phyloP scores from a whole-genome alignment of 2,888 invertebrate genomes.

The Ochropacha duplaris region DNA sequence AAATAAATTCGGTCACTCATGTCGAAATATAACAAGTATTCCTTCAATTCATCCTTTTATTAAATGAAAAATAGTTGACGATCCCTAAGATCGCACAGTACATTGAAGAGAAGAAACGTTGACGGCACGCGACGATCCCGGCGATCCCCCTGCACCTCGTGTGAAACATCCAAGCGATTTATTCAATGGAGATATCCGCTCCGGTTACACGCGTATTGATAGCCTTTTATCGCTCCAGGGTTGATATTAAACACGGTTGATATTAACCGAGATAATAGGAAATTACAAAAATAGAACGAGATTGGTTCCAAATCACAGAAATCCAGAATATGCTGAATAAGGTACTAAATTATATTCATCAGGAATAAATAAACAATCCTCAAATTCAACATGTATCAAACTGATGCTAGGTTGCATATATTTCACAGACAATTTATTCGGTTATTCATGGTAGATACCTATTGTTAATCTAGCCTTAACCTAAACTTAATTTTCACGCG shows the following conservation, averaged over 20 bases:
- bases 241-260: slow-evolving; percentile 15
- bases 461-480: background rate
- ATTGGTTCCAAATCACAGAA: background rate
- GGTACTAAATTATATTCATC: background rate
- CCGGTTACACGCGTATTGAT: slow-evolving; percentile 55
- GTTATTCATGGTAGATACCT: background rate
- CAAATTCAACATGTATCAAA: background rate
- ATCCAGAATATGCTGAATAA: background rate
- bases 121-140: slow-evolving; percentile 23
- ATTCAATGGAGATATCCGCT: slow-evolving; percentile 67
- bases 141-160: slow-evolving; percentile 25
- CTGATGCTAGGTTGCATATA: background rate
- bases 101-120: slow-evolving; percentile 15
- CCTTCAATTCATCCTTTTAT: background rate
- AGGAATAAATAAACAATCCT: background rate
- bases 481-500: slow-evolving; percentile 1
- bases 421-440: background rate
- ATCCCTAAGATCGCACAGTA: slow-evolving; percentile 23
- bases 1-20: background rate
- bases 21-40: background rate
- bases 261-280: slow-evolving; percentile 2
- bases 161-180: slow-evolving; percentile 47
- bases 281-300: background rate
- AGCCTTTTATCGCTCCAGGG: slow-evolving; percentile 39
- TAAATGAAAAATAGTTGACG: slow-evolving; percentile 15